Evolutionary conservation across 2,113 vertebrate genomes (phyloP), one percentile per base, ranked within the genome.

Genomic region (Arvicanthis niloticus): DNA sequence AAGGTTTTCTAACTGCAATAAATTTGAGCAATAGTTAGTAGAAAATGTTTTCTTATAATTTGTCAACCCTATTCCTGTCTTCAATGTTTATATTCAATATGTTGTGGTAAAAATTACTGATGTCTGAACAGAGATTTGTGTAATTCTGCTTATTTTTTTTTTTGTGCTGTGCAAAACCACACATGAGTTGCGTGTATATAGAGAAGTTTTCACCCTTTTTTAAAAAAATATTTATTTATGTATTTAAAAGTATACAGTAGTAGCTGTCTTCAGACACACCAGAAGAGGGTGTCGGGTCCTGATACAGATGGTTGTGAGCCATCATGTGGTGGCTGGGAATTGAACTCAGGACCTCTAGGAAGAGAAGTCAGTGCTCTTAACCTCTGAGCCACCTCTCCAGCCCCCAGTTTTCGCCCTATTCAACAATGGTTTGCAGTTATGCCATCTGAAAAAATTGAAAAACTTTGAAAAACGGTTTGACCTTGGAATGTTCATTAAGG

Each of bases 371-470:
- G 51, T 51, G 51, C 51, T 51, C 51, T 51, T 51, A 51, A 51
- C 51, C 51, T 51, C 51, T 51, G 51, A 51, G 51, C 10, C 51
- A 51, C 1, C 51, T 51, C 51, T 51, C 10, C 51, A 51, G 51
- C 9, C 51, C 51, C 51, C 51, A 73, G 80, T 76, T 87, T 88
- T 92, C 76, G 73, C 58, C 67, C 16, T 67, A n/a, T 94, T 58
- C 31, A 82, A 68, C 34, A 78, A 89, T 42, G 40, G 37, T 93
- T 87, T 68, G 53, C 11, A 92, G 72, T 84, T 89, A 80, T 58
- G 58, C 22, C 45, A 24, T 70, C 78, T 78, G 82, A 65, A 90
- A 80, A 94, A 82, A 37, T 58, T 65, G 53, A 97, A 92, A 42
- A 22, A 89, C 88, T 42, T 48, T 93, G 37, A 60, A 78, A 68